Percentiles rank a stretch among this genome's conserved stretches.
These are phyloP conservation scores for Aphelinus certus DNA, from an alignment of 1,140 invertebrate species.

Conservation along the genomic window DNA sequence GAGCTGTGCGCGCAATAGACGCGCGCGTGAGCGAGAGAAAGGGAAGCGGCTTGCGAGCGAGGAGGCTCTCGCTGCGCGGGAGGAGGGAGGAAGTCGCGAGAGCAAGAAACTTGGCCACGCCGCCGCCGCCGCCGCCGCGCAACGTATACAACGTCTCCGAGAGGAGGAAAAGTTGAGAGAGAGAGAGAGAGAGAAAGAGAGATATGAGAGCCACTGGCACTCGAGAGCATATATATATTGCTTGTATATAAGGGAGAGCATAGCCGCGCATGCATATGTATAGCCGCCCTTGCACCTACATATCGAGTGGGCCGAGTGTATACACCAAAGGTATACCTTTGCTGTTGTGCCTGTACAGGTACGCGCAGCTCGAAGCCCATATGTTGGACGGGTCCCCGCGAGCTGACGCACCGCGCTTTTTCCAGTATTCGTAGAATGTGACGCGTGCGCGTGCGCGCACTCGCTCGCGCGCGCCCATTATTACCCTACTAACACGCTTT, in stretches of 20 bases:
- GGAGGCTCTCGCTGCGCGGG: background rate
- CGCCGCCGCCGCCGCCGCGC: too few species aligned
- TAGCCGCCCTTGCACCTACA: too few species aligned
- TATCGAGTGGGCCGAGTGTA: too few species aligned
- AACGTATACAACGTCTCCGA: background rate
- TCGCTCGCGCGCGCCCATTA: slow-evolving; percentile 39
- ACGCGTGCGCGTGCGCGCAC: too few species aligned
- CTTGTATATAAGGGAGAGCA: slow-evolving; percentile 41
- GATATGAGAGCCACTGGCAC: slow-evolving; percentile 34
- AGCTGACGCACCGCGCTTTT: too few species aligned
- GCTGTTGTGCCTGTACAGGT: too few species aligned
- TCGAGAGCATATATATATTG: too few species aligned
- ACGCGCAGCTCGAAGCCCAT: too few species aligned
- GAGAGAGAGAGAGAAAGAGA: slow-evolving; percentile 9
- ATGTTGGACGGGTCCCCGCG: too few species aligned
- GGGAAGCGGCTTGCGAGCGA: background rate
- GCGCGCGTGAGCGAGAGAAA: slow-evolving; percentile 7
- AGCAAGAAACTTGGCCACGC: slow-evolving; percentile 28
- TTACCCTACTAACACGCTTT: slow-evolving; percentile 56
- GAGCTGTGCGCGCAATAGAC: background rate
- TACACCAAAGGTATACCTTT: too few species aligned
- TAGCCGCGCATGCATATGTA: slow-evolving; percentile 17
- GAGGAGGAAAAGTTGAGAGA: background rate
- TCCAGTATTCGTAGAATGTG: too few species aligned
- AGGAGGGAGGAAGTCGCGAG: background rate